Evolutionary conservation across 2,888 invertebrate genomes (phyloP), one percentile per base, ranked within the genome.

Genomic region (Tinea semifulvella): DNA sequence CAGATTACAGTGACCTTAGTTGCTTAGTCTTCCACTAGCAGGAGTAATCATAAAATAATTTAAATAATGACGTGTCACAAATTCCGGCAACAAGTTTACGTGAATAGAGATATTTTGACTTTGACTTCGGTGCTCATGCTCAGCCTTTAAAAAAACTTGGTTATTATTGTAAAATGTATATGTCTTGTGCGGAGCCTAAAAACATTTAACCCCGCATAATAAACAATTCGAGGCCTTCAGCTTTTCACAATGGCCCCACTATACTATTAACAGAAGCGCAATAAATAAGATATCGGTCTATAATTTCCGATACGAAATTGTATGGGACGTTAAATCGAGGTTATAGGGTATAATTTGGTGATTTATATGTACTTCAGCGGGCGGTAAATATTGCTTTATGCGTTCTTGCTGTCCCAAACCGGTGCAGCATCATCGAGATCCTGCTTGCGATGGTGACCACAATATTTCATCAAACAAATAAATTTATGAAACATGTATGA

Each of bases 271-370:
- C 66, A 69, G 68, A 72, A 68, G 65, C 59, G 53, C 58, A 65
- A 70, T 76, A 75, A 77, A 76, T 75, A 72, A 69, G 61, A 57
- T 54, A 57, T 64, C 56, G 61, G 62, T 54, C 60, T 71, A 61
- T 70, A 71, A 76, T 77, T 75, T 72, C 62, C 59, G 61, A 68
- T 63, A 60, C 58, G 60, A 69, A 74, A 70, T 74, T 73, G 64
- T 69, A 68, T 66, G 65, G 66, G 73, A 73, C 65, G 74, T 70
- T 45, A 45, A 45, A 45, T 40, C 40, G 45, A 17, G 71, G 67
- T 59, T 55, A 58, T 61, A 62, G 56, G 60, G 60, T 61, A 70
- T 68, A 63, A 70, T 70, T 69, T 66, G 58, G 59, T 72, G 73
- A 72, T 75, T 74, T 74, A 73, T 72, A 67, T 66, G 67, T 64